phyloP scores from a whole-genome alignment of 2,888 invertebrate genomes.

The Himalopsyche kuldschensis region DNA sequence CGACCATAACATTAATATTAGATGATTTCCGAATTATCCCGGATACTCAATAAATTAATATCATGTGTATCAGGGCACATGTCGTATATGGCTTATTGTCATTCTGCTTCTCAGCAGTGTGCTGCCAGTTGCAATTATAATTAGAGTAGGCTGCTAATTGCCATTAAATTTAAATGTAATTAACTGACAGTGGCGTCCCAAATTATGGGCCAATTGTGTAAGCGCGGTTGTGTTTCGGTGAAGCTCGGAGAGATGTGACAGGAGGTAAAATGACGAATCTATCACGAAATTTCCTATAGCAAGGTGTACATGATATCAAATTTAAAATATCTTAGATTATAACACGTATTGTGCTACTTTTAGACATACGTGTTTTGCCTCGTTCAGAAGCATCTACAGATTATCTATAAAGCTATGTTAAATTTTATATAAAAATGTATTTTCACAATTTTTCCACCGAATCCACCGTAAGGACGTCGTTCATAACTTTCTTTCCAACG shows the following conservation, averaged over 20 bases:
- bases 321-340: no score
- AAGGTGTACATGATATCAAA: no score
- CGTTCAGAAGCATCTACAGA: no score
- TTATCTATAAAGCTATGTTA: no score
- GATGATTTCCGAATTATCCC: neutral
- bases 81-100: neutral
- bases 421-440: no score
- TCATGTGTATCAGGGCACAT: neutral
- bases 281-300: neutral
- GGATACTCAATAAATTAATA: neutral
- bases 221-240: neutral
- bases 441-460: no score
- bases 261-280: neutral
- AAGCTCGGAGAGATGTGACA: neutral
- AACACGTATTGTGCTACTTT: no score
- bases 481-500: no score
- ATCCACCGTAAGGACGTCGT: no score
- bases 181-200: constrained; percentile 8
- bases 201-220: constrained; percentile 12
- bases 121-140: constrained; percentile 15
- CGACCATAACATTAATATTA: no score
- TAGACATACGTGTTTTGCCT: no score
- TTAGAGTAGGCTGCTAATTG: constrained; percentile 27
- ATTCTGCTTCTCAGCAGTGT: neutral
- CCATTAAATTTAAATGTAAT: constrained; percentile 32